Base-by-base conservation (phyloP, 2,888 invertebrate genomes). In the Lasioglossum marginatum region DNA sequence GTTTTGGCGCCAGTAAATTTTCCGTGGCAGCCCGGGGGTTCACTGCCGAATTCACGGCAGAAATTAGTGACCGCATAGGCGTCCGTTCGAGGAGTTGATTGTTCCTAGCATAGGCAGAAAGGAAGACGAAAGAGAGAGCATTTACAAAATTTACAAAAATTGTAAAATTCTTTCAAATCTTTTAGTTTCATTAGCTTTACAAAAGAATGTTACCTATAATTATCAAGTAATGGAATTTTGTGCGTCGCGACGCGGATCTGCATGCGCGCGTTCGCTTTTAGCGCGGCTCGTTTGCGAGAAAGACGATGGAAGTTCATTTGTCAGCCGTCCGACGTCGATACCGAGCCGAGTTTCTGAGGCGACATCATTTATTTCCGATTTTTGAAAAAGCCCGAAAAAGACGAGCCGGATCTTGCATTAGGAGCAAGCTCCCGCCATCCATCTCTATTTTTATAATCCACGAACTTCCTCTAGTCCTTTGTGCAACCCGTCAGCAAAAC, bases 1-100 rank as follows among this genome's bases (percentile, higher is more conserved):
- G 92, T 93, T 93, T 92, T 89, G 90, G 86, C 90, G 83, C 85
- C 88, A 88, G 88, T 87, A 86, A 89, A 87, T 86, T 88, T 85
- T 85, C 86, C 86, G 82, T 27, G 76, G 74, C 81, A 82, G 34
- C 37, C 10, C 66, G 31, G 34, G 23, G 37, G 12, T 14, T 23
- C 19, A 34, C 83, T 85, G 92, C 91, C 86, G 88, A 91, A 92
- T 92, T 92, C 92, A 90, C 90, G 83, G 87, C 85, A 86, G 89
- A 93, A 92, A 92, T 93, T 92, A 85, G 75, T 23, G 72, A 57
- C 72, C 12, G 72, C n/a, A 66, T 19, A 14, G 16, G 27, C 19
- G 16, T n/a, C 16, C 63, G 63, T 31, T 63, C 63, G 31, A 31
- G 31, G 63, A 63, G 16, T 76, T 82, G 78, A 86, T 89, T 87